Percentiles rank a stretch among this genome's conserved stretches.
phyloP scores from a whole-genome alignment of 2,113 vertebrate genomes.

The Callorhinus ursinus region DNA sequence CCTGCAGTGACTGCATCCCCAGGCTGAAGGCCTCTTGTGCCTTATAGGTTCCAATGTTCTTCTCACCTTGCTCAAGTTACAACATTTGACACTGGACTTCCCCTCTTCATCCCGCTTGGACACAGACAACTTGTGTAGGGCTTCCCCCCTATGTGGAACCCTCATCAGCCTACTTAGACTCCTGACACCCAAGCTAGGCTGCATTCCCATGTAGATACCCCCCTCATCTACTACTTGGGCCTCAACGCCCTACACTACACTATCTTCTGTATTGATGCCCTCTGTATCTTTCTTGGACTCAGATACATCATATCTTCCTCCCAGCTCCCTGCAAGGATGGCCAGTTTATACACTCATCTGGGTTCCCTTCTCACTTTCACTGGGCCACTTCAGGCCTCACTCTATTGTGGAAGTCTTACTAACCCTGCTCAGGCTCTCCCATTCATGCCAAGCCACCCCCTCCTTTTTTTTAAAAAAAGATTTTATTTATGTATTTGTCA shows the following conservation, averaged over 20 bases:
- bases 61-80: neutral
- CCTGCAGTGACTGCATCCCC: neutral
- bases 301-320: neutral
- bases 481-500: too few relatives aligned
- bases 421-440: neutral
- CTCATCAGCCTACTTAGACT: neutral
- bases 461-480: too few relatives aligned
- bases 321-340: neutral
- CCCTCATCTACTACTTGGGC: neutral
- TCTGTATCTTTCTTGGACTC: neutral
- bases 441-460: neutral
- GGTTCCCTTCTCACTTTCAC: neutral
- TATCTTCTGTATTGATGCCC: neutral
- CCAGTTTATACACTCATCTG: neutral
- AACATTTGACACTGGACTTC: neutral
- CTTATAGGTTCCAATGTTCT: neutral
- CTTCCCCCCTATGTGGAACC: neutral
- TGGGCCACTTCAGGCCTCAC: neutral
- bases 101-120: neutral
- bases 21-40: neutral
- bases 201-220: neutral
- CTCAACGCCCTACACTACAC: neutral
- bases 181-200: neutral
- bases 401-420: neutral
- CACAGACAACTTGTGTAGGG: neutral